Base-by-base conservation (phyloP, 2,797 vertebrate genomes). In the Myioborus melanocephalus region DNA sequence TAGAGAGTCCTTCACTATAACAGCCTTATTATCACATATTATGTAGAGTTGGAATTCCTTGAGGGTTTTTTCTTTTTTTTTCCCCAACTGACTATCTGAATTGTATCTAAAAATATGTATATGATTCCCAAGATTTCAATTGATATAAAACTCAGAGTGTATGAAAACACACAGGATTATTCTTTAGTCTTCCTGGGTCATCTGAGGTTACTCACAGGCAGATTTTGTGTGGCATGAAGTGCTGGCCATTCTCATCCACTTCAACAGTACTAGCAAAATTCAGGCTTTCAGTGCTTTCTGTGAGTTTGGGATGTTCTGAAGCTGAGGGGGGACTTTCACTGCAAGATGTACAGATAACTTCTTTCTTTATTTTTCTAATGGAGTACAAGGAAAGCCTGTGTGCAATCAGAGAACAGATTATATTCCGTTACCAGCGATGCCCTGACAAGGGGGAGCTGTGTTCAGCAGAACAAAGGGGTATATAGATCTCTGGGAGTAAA, bases 1-100 rank as follows among this genome's bases (percentile, higher is more conserved):
- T 95, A 96, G 86, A 50, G 92, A 80, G 66, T 89, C 94, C 95
- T 96, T 96, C 96, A 93, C 90, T 94, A 76, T 72, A 96, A 97
- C 95, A 94, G 91, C 93, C 94, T 97, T 96, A 95, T 96, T 97
- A 97, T 94, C 89, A 83, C 88, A 8, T 94, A 92, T 94, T 95
- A 93, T 79, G 75, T 91, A 44, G 82, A 83, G 52, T 4, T 94
- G 59, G 39, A 88, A 92, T 94, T 92, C 72, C 89, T 82, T 43
- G 79, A 95, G 84, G 59, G 14, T 32, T n/a, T 35, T 41, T 1
- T 11, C 10, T 44, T 41, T 71, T 47, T 71, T 83, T 41, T 39
- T 1, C 3, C 37, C 43, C 14, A 49, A 41, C 50, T 95, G 90
- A 87, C 37, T 39, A 72, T 92, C 79, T 68, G 56, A 82, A 26